Percentiles rank a stretch among this genome's conserved stretches.
Evolutionary conservation across 2,113 vertebrate species (phyloP).

Genomic region (Ophthalmolycus amberensis): DNA sequence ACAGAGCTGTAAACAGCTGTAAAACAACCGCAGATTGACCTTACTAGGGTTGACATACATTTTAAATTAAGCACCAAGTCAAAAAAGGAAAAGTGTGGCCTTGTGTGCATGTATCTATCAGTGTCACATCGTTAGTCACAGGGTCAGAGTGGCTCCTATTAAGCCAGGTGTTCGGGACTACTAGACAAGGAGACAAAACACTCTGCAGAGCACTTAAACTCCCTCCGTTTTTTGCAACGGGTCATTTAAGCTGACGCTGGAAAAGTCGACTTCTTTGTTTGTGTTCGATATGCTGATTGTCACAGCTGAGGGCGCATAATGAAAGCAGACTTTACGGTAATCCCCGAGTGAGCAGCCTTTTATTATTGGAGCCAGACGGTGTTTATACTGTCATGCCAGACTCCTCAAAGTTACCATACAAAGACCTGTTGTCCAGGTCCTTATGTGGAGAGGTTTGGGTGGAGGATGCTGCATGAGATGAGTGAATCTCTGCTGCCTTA

Average conservation of each 20-base stretch:
- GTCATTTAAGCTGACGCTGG: constrained; percentile 52
- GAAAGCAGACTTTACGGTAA: constrained; percentile 20
- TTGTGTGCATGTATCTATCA: neutral
- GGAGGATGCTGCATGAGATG: neutral
- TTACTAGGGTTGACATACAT: neutral
- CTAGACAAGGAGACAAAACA: neutral
- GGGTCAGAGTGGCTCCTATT: neutral
- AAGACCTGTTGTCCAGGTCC: neutral
- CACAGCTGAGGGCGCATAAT: constrained; percentile 21
- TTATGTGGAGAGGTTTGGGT: neutral
- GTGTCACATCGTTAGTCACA: neutral
- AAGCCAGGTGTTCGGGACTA: neutral
- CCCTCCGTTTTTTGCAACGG: neutral
- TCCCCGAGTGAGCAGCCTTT: neutral
- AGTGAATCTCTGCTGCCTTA: neutral
- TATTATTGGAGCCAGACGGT: neutral
- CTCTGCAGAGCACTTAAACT: neutral
- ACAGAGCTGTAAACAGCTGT: neutral
- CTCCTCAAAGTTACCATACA: neutral
- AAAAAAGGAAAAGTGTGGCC: neutral
- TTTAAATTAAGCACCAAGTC: too few relatives aligned
- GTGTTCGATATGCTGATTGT: constrained; percentile 38
- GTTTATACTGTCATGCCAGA: neutral
- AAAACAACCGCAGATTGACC: neutral
- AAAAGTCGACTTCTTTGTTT: constrained; percentile 39